phyloP scores from a whole-genome alignment of 92 coral and sea anemone species.

The Zoanthus sansibaricus region DNA sequence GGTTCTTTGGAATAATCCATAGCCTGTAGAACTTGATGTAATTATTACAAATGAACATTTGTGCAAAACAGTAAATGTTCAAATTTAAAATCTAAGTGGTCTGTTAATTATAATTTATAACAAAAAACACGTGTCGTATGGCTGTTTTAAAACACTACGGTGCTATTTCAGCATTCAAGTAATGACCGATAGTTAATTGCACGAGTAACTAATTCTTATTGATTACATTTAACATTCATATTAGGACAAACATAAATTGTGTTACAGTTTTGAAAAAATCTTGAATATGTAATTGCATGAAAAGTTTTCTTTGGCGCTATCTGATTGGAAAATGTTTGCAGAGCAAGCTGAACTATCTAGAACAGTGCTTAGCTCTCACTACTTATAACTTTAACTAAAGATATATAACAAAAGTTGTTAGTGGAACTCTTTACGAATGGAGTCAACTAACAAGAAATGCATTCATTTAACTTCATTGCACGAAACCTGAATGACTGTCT shows the following conservation, averaged over 20 bases:
- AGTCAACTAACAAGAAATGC: background rate
- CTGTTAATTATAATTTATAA: background rate
- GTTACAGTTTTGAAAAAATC: background rate
- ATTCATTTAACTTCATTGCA: background rate
- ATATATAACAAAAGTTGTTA: background rate
- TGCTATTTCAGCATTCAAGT: too few species aligned
- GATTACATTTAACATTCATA: background rate
- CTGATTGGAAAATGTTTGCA: background rate
- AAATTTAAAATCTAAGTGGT: background rate
- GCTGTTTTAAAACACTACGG: background rate
- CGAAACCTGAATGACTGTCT: background rate
- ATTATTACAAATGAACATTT: conserved; percentile 10
- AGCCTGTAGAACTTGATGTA: background rate
- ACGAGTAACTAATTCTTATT: background rate
- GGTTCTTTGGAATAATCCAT: background rate
- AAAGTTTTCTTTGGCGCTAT: background rate
- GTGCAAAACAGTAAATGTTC: background rate
- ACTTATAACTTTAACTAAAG: background rate
- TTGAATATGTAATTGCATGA: background rate
- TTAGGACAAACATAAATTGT: background rate
- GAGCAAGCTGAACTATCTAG: background rate
- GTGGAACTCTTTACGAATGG: background rate
- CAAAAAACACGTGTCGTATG: conserved; percentile 25
- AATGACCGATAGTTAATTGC: background rate
- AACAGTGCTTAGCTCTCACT: background rate